Percentiles rank a stretch among this genome's conserved stretches.
Conservation (phyloP, 1,140 invertebrate species). For the Ceratosolen fusciceps region DNA sequence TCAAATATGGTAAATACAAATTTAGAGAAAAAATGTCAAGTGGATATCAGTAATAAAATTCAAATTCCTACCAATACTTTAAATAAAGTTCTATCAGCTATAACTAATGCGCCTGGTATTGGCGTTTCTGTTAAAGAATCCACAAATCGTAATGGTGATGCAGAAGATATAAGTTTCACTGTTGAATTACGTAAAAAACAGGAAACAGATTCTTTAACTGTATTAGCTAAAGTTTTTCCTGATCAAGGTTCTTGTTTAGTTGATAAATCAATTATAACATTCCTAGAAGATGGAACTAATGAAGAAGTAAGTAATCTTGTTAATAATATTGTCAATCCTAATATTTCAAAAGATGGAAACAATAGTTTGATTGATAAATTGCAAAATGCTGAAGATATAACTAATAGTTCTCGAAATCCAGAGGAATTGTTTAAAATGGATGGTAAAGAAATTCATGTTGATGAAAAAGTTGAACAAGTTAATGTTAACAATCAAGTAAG, state of each 20-base stretch:
- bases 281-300: conserved; percentile 63
- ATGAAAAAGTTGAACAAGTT: conserved; percentile 66
- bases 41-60: conserved; percentile 56
- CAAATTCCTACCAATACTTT: conserved; percentile 67
- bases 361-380: conserved; percentile 55
- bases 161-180: conserved; percentile 68
- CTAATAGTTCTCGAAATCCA: conserved; percentile 63
- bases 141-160: conserved; percentile 60
- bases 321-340: conserved; percentile 57
- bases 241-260: conserved; percentile 68
- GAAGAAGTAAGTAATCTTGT: conserved; percentile 63
- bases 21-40: conserved; percentile 14
- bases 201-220: conserved; percentile 57
- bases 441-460: conserved; percentile 68
- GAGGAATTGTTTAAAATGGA: conserved; percentile 68
- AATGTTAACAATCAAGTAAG: conserved; percentile 61
- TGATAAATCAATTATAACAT: conserved; percentile 61
- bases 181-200: conserved; percentile 66
- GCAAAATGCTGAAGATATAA: conserved; percentile 60
- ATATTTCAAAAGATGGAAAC: conserved; percentile 51
- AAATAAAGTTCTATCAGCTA: conserved; percentile 66
- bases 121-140: conserved; percentile 68
- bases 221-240: conserved; percentile 67
- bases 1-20: conserved; percentile 25
- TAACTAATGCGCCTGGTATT: conserved; percentile 63